Base-by-base conservation (phyloP, 2,888 invertebrate species). In the Drosophila subsilvestris region DNA sequence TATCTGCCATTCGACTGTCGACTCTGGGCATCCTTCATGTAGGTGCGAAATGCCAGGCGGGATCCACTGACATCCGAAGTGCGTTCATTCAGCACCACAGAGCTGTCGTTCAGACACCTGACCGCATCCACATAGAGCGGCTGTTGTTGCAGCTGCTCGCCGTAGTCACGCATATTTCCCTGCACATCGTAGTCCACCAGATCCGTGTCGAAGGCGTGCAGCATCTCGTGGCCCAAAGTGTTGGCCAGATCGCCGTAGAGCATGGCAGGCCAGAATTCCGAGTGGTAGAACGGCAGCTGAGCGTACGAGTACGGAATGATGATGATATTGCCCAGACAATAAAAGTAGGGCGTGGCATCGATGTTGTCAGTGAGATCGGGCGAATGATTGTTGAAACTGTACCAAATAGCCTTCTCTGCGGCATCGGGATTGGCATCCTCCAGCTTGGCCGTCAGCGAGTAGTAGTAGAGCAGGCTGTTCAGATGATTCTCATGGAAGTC, bases 61-160 rank as follows among this genome's bases (percentile, higher is more conserved):
- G 90, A 89, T 51, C 90, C 90, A 51, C 89, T 90, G 9, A 90
- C 82, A 43, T 90, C 90, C 0, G 90, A 84, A 20, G 79, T 80
- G 14, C 90, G 90, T 42, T 90, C 90, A 4, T 79, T 76, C 8
- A 90, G 29, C 59, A 70, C 47, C 3, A 62, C 67, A 0, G 68
- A n/a, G 22, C 79, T 78, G 43, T 79, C 72, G 14, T 79, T 74
- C 9, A 90, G 74, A 20, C 90, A 90, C 0, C 61, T 73, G 5
- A 87, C 62, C 6, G 75, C 77, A 0, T 54, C 47, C 49, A 51
- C 51, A 18, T 88, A 90, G 0, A 71, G 53, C 1, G 48, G 43
- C 53, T 88, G 87, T 9, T 47, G 49, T 6, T 54, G 51, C 32
- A 86, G 29, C 47, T 86, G 73, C 10, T 76, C 78, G 50, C 73